These are phyloP conservation scores for Diprion similis DNA, from an alignment of 1,140 invertebrate genomes.

Conservation along the genomic window DNA sequence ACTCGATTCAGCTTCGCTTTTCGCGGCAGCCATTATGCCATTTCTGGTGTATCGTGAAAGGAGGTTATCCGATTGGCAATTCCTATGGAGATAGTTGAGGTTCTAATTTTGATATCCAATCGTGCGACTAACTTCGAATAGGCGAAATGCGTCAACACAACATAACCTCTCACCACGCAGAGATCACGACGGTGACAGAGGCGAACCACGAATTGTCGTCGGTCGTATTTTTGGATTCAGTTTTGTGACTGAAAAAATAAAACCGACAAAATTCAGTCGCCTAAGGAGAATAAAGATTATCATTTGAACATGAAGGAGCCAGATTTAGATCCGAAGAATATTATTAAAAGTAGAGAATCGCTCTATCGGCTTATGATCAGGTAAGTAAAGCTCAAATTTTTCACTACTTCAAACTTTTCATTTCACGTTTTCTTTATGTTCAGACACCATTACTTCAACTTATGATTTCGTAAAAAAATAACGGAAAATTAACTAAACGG, in stretches of 20 bases:
- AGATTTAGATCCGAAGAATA: conserved; percentile 73
- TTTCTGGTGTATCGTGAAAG: conserved; percentile 17
- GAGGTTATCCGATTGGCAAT: background rate
- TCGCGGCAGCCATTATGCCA: conserved; percentile 42
- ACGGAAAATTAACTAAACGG: conserved; percentile 18
- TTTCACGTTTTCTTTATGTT: conserved; percentile 16
- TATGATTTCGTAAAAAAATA: conserved; percentile 7
- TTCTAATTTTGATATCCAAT: conserved; percentile 20
- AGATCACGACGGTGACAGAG: conserved; percentile 9
- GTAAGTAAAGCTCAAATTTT: conserved; percentile 58
- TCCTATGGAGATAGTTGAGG: conserved; percentile 1
- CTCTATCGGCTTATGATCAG: conserved; percentile 89
- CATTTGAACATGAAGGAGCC: conserved; percentile 63
- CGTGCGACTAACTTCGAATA: conserved; percentile 8
- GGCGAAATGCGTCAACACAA: conserved; percentile 5
- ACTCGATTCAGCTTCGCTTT: conserved; percentile 11
- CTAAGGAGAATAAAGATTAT: conserved; percentile 24
- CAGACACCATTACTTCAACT: background rate
- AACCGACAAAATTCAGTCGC: conserved; percentile 38
- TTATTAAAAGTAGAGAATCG: conserved; percentile 82
- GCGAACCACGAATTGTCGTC: background rate
- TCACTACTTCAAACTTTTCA: conserved; percentile 14
- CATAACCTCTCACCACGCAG: conserved; percentile 15
- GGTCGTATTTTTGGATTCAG: conserved; percentile 22
- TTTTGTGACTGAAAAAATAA: conserved; percentile 9